phyloP scores from a whole-genome alignment of 2,797 vertebrate species.

The Megalops cyprinoides region DNA sequence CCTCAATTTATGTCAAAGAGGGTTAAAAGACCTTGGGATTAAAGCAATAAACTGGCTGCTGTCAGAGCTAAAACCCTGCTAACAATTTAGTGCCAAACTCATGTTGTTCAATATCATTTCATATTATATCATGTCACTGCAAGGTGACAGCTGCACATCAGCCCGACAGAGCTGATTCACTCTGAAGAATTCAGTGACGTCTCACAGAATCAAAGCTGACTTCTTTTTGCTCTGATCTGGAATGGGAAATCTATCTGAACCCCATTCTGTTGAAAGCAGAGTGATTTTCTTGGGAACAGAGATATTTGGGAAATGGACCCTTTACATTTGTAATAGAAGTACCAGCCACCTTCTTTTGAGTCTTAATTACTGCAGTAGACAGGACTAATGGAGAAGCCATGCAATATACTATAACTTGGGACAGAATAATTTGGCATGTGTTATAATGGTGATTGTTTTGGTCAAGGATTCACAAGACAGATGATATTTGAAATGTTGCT shows the following conservation, averaged over 20 bases:
- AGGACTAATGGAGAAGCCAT: constrained; percentile 58
- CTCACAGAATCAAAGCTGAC: constrained; percentile 88
- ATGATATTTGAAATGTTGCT: background rate
- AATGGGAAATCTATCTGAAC: constrained; percentile 75
- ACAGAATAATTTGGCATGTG: constrained; percentile 27
- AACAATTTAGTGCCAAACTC: constrained; percentile 98
- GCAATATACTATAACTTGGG: constrained; percentile 35
- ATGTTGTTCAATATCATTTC: constrained; percentile 99
- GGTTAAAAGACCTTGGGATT: constrained; percentile 99
- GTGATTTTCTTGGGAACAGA: constrained; percentile 44
- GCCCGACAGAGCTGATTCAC: constrained; percentile 96
- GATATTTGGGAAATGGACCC: constrained; percentile 62
- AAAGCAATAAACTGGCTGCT: constrained; percentile 98
- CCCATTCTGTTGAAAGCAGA: constrained; percentile 46
- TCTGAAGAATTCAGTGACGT: constrained; percentile 94
- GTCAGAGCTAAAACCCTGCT: constrained; percentile 96
- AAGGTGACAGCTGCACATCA: constrained; percentile 92
- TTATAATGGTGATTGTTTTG: background rate
- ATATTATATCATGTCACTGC: constrained; percentile 98
- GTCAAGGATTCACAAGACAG: background rate
- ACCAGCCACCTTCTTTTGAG: constrained; percentile 21
- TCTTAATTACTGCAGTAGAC: constrained; percentile 60
- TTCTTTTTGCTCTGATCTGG: constrained; percentile 82
- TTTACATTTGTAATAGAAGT: constrained; percentile 1
- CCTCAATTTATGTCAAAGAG: constrained; percentile 99